Percentiles rank a stretch among this genome's conserved stretches.
phyloP scores from a whole-genome alignment of 2,888 invertebrate genomes.

The Dynastes grantii region DNA sequence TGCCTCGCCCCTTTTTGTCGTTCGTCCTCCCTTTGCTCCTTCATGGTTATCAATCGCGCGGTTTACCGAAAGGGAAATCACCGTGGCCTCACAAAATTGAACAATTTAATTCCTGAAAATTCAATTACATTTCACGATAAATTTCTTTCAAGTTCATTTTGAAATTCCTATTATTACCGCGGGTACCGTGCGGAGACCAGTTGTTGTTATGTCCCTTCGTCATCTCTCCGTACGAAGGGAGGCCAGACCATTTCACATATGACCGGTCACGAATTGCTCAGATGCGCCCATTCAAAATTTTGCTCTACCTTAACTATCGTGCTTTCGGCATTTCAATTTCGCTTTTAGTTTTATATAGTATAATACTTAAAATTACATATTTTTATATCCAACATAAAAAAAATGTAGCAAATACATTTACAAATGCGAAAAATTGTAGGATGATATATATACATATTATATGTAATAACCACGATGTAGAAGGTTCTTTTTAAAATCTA shows the following conservation, averaged over 20 bases:
- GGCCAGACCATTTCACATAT: constrained; percentile 75
- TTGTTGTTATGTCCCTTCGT: constrained; percentile 50
- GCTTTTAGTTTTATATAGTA: background rate
- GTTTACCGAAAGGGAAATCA: constrained; percentile 68
- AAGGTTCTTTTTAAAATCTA: no score
- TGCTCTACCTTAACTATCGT: constrained; percentile 57
- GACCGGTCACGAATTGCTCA: constrained; percentile 79
- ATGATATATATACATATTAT: no score
- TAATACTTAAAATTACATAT: no score
- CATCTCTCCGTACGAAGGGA: constrained; percentile 64
- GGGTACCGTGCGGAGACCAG: constrained; percentile 42
- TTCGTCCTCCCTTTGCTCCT: constrained; percentile 19
- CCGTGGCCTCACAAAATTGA: constrained; percentile 69
- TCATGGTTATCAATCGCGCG: constrained; percentile 59
- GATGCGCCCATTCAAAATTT: constrained; percentile 75
- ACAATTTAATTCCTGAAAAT: constrained; percentile 70
- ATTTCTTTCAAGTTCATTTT: constrained; percentile 67
- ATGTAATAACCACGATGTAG: no score
- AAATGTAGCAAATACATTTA: no score
- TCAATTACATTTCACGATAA: constrained; percentile 66
- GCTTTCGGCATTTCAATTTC: background rate
- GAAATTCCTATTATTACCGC: constrained; percentile 64
- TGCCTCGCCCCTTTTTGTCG: constrained; percentile 8
- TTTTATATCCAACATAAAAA: no score
- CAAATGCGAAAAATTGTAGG: no score